Evolutionary conservation across 2,797 vertebrate species (phyloP).

Genomic region (Sebastes matsubarae): DNA sequence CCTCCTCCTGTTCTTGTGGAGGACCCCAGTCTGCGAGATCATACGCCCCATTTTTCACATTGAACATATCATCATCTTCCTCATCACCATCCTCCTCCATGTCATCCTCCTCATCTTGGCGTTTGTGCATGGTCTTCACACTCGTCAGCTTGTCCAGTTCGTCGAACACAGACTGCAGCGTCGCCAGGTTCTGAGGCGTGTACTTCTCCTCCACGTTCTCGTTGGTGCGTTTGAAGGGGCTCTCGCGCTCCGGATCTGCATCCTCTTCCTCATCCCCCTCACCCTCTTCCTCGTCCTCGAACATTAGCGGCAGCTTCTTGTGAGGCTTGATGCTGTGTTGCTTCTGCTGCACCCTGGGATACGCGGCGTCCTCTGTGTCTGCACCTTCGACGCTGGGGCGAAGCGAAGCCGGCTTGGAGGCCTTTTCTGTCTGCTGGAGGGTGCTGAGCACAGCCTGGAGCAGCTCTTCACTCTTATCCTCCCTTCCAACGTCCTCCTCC

Average conservation of each 20-base stretch:
- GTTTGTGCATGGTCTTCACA: constrained; percentile 76
- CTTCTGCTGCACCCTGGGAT: constrained; percentile 50
- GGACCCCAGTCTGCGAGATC: constrained; percentile 88
- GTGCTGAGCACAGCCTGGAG: constrained; percentile 89
- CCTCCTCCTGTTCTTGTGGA: constrained; percentile 85
- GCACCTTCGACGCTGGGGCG: constrained; percentile 52
- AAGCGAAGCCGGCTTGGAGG: constrained; percentile 70
- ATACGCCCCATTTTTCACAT: constrained; percentile 86
- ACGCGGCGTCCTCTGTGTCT: background rate
- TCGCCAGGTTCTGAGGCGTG: constrained; percentile 94
- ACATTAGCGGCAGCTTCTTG: constrained; percentile 82
- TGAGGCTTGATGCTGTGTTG: constrained; percentile 76
- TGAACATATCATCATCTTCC: constrained; percentile 85
- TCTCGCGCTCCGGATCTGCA: constrained; percentile 54
- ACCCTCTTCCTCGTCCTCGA: constrained; percentile 88
- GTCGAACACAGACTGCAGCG: constrained; percentile 93
- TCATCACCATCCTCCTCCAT: constrained; percentile 80
- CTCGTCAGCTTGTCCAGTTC: constrained; percentile 90
- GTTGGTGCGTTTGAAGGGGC: constrained; percentile 91
- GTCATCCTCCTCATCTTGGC: constrained; percentile 83
- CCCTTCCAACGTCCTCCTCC: constrained; percentile 76
- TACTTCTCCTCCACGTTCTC: constrained; percentile 96
- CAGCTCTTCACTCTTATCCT: constrained; percentile 88
- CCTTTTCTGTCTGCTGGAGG: constrained; percentile 86
- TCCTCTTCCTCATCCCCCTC: constrained; percentile 69